Evolutionary conservation across 1,140 invertebrate species (phyloP), one percentile per base, ranked within the genome.

Genomic region (Lethocerus indicus): DNA sequence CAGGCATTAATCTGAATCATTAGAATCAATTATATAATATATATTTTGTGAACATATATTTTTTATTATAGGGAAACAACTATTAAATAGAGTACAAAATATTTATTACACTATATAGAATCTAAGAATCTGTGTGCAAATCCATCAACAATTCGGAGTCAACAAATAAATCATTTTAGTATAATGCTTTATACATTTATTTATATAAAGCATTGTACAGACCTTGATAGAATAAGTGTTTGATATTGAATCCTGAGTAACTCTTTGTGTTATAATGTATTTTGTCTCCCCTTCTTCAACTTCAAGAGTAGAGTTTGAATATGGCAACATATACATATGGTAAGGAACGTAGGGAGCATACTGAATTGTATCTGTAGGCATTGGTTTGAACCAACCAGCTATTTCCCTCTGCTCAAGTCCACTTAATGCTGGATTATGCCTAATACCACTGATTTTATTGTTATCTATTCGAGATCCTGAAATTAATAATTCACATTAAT

Each of bases 381-480:
- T 67, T 47, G 79, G 76, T 55, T 77, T 74, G 56, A 92, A 87
- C 92, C 92, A 95, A 1, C 89, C 87, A 7, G 87, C 79, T 43
- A 96, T 73, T 70, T 96, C 91, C 64, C 86, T 72, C 63, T 94
- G 89, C 60, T 92, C 80, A 3, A 79, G 59, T 7, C 81, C 79
- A 7, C 83, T 79, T 37, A 97, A 70, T 12, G 81, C 81, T 2
- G 93, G 88, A 70, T 98, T 84, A 60, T 98, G 94, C 50, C 82
- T 76, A 54, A 98, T 83, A 1, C 93, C 95, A 42, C 86, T 83
- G 40, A 83, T 71, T 41, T 75, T 72, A 63, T 97, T 98, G 47
- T 86, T 79, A 62, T 86, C 81, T 41, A 94, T 81, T 35, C n/a
- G 28, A 1, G 44, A 46, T 37, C 53, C 53, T 58, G 24, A 32